Evolutionary conservation across 2,888 invertebrate species (phyloP), one percentile per base, ranked within the genome.

Genomic region (Napeogenes sylphis): DNA sequence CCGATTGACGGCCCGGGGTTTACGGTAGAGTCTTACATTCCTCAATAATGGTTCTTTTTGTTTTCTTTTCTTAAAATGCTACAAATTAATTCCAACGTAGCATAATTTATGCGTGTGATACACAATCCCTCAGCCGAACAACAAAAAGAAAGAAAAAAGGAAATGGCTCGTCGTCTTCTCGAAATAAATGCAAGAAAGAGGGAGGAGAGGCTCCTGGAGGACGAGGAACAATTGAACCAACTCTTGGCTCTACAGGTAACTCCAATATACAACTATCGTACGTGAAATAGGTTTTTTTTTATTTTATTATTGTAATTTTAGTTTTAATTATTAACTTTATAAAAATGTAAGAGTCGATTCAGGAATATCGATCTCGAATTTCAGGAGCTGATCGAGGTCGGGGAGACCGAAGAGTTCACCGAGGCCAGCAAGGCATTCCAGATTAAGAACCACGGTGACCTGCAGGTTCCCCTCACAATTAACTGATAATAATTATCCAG

Each of bases 121-220:
- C 12, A 10, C 1, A 38, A 45, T 45, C 38, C 58, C 56, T 38
- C 58, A 83, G 93, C 93, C 60, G 97, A 97, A 78, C 96, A 96
- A 75, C 97, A 96, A 81, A 95, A 95, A 75, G 97, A 98, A 78
- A 92, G 96, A 65, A 94, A 97, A 71, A 94, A 95, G 62, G 98
- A 98, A 80, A 92, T 98, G 79, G 96, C 97, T 0, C 91, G 94
- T 53, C 92, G 98, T 33, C 87, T 98, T 59, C 93, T 96, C 57
- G 98, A 98, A 85, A 96, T 98, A 59, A 98, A 98, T 81, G 96
- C 97, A 0, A 93, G 96, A 58, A 96, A 97, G 79, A 91, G 98
- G 69, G 95, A 96, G 75, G 97, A 98, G 80, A 94, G 96, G 78
- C 87, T 98, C 38, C 95, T 94, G 4, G 96, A 96, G 77, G 98